These are phyloP conservation scores for Mus spicilegus DNA, from an alignment of 2,113 vertebrate genomes.

Conservation along the genomic window DNA sequence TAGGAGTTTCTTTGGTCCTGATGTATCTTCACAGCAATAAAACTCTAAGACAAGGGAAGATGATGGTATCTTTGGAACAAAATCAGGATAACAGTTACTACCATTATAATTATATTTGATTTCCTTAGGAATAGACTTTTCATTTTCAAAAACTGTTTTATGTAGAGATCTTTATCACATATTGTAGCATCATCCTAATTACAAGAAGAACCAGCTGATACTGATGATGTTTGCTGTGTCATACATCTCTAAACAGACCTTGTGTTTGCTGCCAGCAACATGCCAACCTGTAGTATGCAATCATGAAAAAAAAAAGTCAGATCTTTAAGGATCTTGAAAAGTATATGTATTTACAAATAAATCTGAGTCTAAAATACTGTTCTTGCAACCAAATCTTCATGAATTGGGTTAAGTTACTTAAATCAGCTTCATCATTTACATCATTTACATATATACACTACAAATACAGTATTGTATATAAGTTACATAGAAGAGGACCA, in stretches of 20 bases:
- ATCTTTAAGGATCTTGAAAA: background rate
- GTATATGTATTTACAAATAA: background rate
- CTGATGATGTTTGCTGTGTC: background rate
- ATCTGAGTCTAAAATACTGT: background rate
- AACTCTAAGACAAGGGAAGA: background rate
- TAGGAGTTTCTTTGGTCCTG: no score
- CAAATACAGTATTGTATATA: background rate
- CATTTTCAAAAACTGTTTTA: background rate
- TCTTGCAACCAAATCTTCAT: background rate
- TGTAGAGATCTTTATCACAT: background rate
- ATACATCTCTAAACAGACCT: background rate
- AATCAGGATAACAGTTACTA: background rate
- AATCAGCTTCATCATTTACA: background rate
- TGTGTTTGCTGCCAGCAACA: background rate
- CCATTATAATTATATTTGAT: background rate
- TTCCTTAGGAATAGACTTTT: background rate
- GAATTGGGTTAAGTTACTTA: background rate
- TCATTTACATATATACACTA: background rate
- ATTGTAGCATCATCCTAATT: background rate
- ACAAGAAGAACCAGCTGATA: background rate
- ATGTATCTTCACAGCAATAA: no score
- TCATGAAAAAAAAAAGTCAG: background rate
- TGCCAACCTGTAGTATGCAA: background rate
- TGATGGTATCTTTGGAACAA: background rate
- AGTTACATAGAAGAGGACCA: background rate